phyloP scores from a whole-genome alignment of 2,797 vertebrate genomes.

The Poeciliopsis paucimaculata region DNA sequence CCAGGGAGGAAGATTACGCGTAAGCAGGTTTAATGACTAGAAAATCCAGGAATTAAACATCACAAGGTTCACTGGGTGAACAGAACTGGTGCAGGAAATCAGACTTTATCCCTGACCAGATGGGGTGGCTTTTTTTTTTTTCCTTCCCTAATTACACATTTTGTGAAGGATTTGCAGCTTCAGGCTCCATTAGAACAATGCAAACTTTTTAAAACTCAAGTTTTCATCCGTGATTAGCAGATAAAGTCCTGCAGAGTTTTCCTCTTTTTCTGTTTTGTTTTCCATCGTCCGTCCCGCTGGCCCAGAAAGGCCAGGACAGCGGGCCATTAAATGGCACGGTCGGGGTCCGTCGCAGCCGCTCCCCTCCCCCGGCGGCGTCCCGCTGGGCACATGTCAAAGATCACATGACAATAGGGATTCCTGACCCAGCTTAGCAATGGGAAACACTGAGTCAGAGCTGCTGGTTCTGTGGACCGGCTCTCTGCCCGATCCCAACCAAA shows the following conservation, averaged over 20 bases:
- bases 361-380: slow-evolving; percentile 57
- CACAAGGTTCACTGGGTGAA: slow-evolving; percentile 73
- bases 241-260: slow-evolving; percentile 16
- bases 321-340: slow-evolving; percentile 74
- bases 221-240: not conserved
- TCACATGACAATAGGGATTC: slow-evolving; percentile 82
- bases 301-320: not conserved
- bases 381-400: slow-evolving; percentile 76
- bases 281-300: not conserved
- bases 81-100: slow-evolving; percentile 36
- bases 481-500: not conserved
- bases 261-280: slow-evolving; percentile 8
- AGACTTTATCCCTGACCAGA: slow-evolving; percentile 12
- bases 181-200: not conserved
- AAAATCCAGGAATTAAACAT: slow-evolving; percentile 80
- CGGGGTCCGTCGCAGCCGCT: slow-evolving; percentile 63
- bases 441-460: slow-evolving; percentile 60
- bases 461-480: slow-evolving; percentile 23
- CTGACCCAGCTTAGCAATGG: slow-evolving; percentile 67
- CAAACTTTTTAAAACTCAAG: not conserved
- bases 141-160: not conserved
- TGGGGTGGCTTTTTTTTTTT: not conserved
- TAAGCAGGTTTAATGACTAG: slow-evolving; percentile 75
- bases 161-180: not conserved
- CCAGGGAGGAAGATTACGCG: slow-evolving; percentile 45